phyloP scores from a whole-genome alignment of 1,140 invertebrate genomes.

The Aphidius gifuensis region DNA sequence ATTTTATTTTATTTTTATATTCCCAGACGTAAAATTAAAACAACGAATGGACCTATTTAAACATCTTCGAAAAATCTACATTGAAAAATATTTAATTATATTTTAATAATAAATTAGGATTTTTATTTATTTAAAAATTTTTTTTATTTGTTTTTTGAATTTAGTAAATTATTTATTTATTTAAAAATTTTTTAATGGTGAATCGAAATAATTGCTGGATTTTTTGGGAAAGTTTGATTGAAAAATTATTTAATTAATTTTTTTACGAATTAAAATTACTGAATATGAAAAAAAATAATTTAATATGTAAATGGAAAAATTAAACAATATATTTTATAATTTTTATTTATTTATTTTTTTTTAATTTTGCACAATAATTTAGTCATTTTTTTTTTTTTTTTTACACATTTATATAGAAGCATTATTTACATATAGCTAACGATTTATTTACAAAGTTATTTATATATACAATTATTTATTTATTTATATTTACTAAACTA shows the following conservation, averaged over 20 bases:
- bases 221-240: too few species aligned
- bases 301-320: neutral
- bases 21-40: neutral
- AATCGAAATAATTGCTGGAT: too few species aligned
- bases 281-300: neutral
- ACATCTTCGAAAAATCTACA: neutral
- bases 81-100: neutral
- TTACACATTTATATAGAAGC: constrained; percentile 43
- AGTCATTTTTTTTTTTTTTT: constrained; percentile 32
- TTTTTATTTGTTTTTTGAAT: too few species aligned
- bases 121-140: too few species aligned
- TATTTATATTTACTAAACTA: constrained; percentile 1
- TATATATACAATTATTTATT: constrained; percentile 34
- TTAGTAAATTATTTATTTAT: neutral
- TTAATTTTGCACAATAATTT: constrained; percentile 43
- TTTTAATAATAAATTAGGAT: neutral
- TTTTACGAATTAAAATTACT: neutral
- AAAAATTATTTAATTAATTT: too few species aligned
- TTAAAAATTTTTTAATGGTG: constrained; percentile 3
- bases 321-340: neutral
- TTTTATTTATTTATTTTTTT: constrained; percentile 16
- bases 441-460: constrained; percentile 45
- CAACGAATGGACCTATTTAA: neutral
- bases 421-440: constrained; percentile 30
- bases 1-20: neutral